These are phyloP conservation scores for Notarius lentiginosus DNA, from an alignment of 2,113 vertebrate species.

Conservation along the genomic window DNA sequence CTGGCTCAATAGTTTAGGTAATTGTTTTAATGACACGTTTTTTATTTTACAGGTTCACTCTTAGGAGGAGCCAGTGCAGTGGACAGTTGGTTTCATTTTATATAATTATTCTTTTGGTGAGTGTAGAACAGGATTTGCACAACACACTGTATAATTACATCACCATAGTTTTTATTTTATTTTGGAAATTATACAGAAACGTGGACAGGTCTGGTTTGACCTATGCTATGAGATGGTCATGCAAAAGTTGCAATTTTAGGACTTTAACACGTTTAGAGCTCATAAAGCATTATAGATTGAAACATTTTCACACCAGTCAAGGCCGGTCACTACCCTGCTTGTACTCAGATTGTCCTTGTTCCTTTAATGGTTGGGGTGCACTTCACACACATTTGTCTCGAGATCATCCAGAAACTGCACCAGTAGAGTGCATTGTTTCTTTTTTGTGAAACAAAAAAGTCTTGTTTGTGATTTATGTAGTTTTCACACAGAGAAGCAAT, in stretches of 20 bases:
- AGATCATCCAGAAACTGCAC: constrained; percentile 43
- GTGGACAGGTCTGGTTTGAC: too few species aligned
- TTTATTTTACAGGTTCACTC: too few species aligned
- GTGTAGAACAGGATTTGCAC: too few species aligned
- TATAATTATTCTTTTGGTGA: too few species aligned
- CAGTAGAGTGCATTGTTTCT: constrained; percentile 23
- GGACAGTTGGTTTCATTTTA: too few species aligned
- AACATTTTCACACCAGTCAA: constrained; percentile 37
- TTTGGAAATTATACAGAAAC: too few species aligned
- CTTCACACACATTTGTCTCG: constrained; percentile 49
- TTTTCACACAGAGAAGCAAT: constrained; percentile 42
- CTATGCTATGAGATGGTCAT: constrained; percentile 21
- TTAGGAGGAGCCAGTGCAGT: too few species aligned
- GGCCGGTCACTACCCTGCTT: constrained; percentile 40
- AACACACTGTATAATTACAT: too few species aligned
- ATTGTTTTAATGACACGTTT: too few species aligned
- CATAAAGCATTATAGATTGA: constrained; percentile 47
- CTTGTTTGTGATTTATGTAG: constrained; percentile 18
- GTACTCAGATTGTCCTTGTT: constrained; percentile 47
- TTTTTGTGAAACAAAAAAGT: too few species aligned
- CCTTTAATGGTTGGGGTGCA: constrained; percentile 51
- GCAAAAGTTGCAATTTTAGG: constrained; percentile 41
- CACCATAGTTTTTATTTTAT: too few species aligned
- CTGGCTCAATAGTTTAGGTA: too few species aligned
- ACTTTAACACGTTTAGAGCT: constrained; percentile 43